Evolutionary conservation across 2,797 vertebrate species (phyloP).

Genomic region (Trachops cirrhosus): DNA sequence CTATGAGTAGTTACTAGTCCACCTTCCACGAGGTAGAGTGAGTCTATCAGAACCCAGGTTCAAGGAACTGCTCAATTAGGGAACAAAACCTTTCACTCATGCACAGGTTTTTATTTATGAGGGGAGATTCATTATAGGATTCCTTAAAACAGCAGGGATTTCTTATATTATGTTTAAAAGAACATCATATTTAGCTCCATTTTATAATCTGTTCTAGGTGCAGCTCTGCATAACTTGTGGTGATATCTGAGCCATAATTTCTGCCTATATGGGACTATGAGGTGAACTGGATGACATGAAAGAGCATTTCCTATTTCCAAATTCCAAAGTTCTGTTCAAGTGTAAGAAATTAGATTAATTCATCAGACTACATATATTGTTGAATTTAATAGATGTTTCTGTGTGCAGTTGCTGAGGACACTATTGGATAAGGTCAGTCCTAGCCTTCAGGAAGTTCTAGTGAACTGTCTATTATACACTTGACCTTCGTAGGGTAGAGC

Average conservation of each 20-base stretch:
- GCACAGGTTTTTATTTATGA: neutral
- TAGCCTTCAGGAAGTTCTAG: neutral
- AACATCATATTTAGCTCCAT: neutral
- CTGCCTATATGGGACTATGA: neutral
- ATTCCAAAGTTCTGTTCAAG: neutral
- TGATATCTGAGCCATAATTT: neutral
- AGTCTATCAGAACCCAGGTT: neutral
- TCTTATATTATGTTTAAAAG: neutral
- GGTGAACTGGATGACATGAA: neutral
- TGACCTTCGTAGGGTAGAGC: neutral
- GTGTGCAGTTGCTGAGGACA: neutral
- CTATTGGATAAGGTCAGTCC: neutral
- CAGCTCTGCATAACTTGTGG: neutral
- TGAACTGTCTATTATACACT: neutral
- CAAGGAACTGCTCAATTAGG: neutral
- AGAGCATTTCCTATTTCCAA: neutral
- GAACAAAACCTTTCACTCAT: neutral
- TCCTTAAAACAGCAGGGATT: neutral
- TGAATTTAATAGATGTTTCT: neutral
- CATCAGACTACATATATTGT: neutral
- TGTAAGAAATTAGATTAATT: neutral
- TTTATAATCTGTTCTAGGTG: neutral
- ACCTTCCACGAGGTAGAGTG: neutral
- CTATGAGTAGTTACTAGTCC: neutral
- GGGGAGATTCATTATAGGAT: neutral